Evolutionary conservation across 1,140 invertebrate genomes (phyloP), one percentile per base, ranked within the genome.

Genomic region (Monochamus saltuarius): DNA sequence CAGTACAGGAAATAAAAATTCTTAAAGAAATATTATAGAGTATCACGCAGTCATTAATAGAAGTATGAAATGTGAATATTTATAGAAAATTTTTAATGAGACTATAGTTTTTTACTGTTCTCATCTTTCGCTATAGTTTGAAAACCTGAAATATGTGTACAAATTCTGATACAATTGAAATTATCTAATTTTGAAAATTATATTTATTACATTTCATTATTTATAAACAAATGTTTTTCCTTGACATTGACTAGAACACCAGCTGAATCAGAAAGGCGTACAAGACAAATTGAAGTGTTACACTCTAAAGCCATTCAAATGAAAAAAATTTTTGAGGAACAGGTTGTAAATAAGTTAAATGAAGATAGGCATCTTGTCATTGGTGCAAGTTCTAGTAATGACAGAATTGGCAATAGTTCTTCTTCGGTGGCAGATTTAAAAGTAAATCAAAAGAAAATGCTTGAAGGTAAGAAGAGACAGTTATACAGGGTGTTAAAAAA

Each of bases 241-340:
- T 29, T 16, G 4, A 40, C 7, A n/a, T n/a, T 49, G 17, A 22
- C 35, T 46, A 72, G 84, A 74, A 85, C 84, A 38, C 66, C 71
- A 36, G 83, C 84, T 59, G 86, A 88, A 77, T 79, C 77, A 43
- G 85, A 87, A 73, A 76, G 85, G 53, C 75, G 87, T 62, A 79
- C 72, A 47, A 78, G 83, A 52, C 78, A 85, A 66, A 69, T 87
- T 22, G 84, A 88, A 70, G 71, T 79, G 14, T 72, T 86, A 8
- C 77, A 82, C 66, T 85, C 84, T 10, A 84, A 81, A 69, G 77
- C 79, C 45, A 68, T 83, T 17, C 81, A 85, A 59, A 73, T 87
- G 59, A 78, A 82, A 64, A 77, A 79, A 66, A 62, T 82, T n/a
- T 83, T 82, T 59, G 78, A 83, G 60, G 71, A 77, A 4, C 77